Conservation (phyloP, 2,113 vertebrate species). For the Bubo scandiacus region DNA sequence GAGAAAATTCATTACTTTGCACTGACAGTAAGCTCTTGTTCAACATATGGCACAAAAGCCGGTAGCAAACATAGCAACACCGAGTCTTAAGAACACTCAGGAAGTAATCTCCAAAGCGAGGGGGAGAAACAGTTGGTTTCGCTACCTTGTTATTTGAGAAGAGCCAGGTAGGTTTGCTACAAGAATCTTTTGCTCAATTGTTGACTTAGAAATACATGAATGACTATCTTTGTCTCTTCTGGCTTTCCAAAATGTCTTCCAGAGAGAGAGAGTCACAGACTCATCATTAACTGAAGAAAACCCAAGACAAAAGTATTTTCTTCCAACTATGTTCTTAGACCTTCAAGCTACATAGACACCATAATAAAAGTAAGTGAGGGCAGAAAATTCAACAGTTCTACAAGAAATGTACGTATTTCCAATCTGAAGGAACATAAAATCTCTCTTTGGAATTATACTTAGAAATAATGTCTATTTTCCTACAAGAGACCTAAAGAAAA, state of each 20-base stretch:
- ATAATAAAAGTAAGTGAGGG: neutral
- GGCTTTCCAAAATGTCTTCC: neutral
- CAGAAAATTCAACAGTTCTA: neutral
- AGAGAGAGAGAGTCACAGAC: neutral
- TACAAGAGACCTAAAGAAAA: neutral
- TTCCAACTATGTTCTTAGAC: neutral
- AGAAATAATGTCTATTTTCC: neutral
- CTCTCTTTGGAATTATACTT: neutral
- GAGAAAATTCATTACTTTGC: slow-evolving; percentile 38
- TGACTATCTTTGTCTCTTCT: neutral
- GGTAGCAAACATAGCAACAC: neutral
- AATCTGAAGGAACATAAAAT: neutral
- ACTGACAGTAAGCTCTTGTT: slow-evolving; percentile 36
- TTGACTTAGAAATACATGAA: neutral
- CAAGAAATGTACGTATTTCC: neutral
- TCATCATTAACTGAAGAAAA: neutral
- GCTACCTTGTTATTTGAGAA: neutral
- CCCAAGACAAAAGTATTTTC: neutral
- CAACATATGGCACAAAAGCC: slow-evolving; percentile 27
- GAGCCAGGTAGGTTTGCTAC: neutral
- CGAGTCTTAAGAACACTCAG: neutral
- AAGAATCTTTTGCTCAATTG: neutral
- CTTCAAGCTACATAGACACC: neutral
- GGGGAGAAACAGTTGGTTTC: neutral
- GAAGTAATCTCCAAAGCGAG: neutral